phyloP scores from a whole-genome alignment of 2,113 vertebrate species.

The Buteo buteo region DNA sequence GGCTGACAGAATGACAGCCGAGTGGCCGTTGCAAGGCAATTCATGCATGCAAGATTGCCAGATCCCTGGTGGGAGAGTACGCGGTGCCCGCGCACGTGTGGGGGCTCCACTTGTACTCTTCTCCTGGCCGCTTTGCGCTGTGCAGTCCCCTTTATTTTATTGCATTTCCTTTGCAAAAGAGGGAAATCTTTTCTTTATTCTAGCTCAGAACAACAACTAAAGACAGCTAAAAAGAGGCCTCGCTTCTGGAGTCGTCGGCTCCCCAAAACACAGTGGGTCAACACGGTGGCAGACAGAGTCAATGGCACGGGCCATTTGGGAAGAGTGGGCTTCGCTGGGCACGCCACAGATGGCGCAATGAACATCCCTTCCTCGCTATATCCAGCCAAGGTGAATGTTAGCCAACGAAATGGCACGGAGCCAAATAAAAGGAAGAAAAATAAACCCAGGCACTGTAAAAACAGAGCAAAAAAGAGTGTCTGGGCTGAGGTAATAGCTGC shows the following conservation, averaged over 20 bases:
- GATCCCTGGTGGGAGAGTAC: slow-evolving; percentile 19
- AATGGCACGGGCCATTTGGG: fast-evolving
- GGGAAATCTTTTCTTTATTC: not conserved
- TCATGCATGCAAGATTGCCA: slow-evolving; percentile 11
- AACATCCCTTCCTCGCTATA: not conserved
- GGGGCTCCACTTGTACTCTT: not conserved
- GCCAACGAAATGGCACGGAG: fast-evolving
- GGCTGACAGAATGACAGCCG: slow-evolving; percentile 36
- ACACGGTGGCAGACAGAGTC: not conserved
- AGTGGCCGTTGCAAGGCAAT: slow-evolving; percentile 8
- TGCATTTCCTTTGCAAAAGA: not conserved
- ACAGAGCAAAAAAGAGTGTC: not conserved
- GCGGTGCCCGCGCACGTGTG: not conserved
- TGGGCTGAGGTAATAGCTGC: not conserved
- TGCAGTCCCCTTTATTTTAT: not conserved
- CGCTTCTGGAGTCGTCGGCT: not conserved
- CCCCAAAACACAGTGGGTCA: fast-evolving
- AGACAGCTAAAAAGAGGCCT: not conserved
- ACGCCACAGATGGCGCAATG: not conserved
- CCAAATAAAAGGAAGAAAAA: not conserved
- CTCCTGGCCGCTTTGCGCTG: not conserved
- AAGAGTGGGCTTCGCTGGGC: not conserved
- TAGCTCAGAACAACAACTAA: not conserved
- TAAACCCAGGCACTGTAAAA: slow-evolving; percentile 12
- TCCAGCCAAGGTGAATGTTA: not conserved